A percentile compares a stretch with the other conserved stretches of the same genome.
These are phyloP conservation scores for Cryptomyrus ogoouensis DNA, from an alignment of 2,113 vertebrate genomes.

Conservation along the genomic window DNA sequence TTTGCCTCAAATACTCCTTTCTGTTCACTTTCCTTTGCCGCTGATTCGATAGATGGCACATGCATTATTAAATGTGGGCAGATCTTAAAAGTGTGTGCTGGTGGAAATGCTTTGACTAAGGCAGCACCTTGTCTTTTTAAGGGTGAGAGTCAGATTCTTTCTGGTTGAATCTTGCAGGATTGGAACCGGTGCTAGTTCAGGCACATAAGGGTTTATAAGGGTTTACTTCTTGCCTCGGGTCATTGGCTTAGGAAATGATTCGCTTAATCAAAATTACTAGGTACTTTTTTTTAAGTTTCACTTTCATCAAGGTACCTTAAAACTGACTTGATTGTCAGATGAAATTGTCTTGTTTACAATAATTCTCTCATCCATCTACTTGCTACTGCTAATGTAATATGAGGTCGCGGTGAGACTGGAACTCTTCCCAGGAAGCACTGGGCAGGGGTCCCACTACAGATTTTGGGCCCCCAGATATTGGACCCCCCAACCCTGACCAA, in stretches of 20 bases:
- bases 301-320: neutral
- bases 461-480: neutral
- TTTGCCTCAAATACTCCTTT: neutral
- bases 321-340: neutral
- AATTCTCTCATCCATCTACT: neutral
- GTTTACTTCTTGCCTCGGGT: neutral
- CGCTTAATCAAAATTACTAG: neutral
- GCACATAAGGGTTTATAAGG: neutral
- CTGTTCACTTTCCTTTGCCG: neutral
- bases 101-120: neutral
- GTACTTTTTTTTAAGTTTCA: neutral
- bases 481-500: neutral
- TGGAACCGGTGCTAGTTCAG: conserved; percentile 18
- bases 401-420: neutral
- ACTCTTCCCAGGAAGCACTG: neutral
- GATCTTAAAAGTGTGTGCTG: neutral
- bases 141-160: conserved; percentile 9
- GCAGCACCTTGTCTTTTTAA: neutral
- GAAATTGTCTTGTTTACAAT: neutral
- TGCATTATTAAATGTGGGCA: neutral
- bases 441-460: neutral
- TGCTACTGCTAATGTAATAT: neutral
- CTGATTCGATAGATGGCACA: neutral
- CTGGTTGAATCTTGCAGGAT: conserved; percentile 19
- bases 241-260: conserved; percentile 13